Evolutionary conservation across 2,113 vertebrate species (phyloP).

Genomic region (Myotis davidii): DNA sequence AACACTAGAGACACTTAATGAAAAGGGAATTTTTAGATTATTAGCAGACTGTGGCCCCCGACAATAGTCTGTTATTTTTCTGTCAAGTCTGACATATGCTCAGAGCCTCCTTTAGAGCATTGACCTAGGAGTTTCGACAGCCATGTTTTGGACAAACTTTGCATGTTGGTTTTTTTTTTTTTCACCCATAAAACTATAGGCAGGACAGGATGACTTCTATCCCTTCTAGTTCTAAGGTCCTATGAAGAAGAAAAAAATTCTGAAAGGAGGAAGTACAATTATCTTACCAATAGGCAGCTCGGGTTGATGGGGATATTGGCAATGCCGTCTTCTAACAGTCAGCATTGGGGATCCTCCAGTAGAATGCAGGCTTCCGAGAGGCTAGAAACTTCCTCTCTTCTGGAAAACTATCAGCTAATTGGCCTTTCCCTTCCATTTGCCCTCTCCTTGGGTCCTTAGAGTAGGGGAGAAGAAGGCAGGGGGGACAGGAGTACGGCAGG

Average conservation of each 20-base stretch:
- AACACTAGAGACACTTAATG: background rate
- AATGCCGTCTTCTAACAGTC: background rate
- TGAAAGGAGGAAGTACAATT: background rate
- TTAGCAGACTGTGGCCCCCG: background rate
- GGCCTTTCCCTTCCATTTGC: background rate
- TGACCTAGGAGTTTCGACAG: background rate
- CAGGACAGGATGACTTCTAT: background rate
- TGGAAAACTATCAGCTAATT: background rate
- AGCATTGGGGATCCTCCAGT: background rate
- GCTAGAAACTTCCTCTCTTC: background rate
- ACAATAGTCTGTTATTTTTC: background rate
- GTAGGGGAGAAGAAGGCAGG: background rate
- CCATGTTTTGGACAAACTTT: background rate
- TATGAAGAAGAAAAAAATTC: background rate
- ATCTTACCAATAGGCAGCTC: background rate
- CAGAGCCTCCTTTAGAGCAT: background rate
- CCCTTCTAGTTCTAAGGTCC: background rate
- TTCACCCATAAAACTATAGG: background rate
- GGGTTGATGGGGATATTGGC: background rate
- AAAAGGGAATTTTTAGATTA: background rate
- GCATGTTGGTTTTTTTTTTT: background rate
- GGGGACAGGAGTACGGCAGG: fast-evolving
- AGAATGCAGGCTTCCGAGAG: background rate
- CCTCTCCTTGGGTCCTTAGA: background rate
- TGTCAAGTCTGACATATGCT: background rate